These are phyloP conservation scores for Sturnira hondurensis DNA, from an alignment of 2,113 vertebrate species.

Conservation along the genomic window DNA sequence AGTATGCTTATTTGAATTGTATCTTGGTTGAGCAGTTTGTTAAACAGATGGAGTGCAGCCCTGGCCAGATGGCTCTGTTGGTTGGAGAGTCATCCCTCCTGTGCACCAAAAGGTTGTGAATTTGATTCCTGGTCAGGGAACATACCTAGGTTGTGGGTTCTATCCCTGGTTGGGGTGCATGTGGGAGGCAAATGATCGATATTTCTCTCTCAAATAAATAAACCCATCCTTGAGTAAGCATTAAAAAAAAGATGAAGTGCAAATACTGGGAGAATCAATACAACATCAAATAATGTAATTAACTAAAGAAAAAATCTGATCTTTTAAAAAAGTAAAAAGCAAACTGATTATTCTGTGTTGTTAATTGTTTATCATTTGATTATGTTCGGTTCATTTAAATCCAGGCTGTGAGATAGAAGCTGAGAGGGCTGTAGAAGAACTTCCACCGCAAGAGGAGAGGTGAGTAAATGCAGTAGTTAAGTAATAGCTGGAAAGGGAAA, in stretches of 20 bases:
- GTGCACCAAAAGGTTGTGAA: too few relatives aligned
- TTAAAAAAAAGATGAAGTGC: neutral
- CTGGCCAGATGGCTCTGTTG: too few relatives aligned
- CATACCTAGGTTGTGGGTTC: too few relatives aligned
- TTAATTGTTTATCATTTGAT: neutral
- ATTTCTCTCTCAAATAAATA: too few relatives aligned
- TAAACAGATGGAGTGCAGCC: neutral
- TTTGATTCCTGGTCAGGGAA: too few relatives aligned
- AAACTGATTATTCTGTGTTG: neutral
- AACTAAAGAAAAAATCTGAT: neutral
- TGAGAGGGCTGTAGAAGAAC: neutral
- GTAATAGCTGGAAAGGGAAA: neutral
- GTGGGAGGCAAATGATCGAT: too few relatives aligned
- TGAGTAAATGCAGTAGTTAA: neutral
- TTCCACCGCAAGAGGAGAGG: neutral
- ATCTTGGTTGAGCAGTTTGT: neutral
- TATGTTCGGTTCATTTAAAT: conserved; percentile 9
- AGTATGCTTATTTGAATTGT: neutral
- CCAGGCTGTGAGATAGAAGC: neutral
- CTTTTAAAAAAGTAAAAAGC: neutral
- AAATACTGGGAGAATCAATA: neutral
- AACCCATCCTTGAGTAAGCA: too few relatives aligned
- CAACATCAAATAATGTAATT: neutral
- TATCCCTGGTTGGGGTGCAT: too few relatives aligned
- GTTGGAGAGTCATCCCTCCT: too few relatives aligned